These are phyloP conservation scores for Daubentonia madagascariensis DNA, from an alignment of 2,113 vertebrate genomes.

Conservation along the genomic window DNA sequence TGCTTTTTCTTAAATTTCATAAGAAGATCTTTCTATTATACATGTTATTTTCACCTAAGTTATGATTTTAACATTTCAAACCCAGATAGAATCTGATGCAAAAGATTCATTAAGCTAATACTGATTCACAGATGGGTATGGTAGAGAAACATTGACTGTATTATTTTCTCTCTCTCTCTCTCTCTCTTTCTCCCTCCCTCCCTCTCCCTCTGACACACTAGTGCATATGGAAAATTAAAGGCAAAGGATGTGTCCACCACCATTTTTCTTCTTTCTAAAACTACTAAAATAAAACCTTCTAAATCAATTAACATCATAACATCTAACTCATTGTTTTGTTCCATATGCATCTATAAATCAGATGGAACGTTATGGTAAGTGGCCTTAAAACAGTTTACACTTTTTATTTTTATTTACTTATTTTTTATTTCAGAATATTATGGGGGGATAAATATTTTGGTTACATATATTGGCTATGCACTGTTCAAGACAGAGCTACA, in stretches of 20 bases:
- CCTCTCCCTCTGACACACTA: not conserved
- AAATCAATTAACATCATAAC: not conserved
- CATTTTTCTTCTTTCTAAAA: not conserved
- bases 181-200: not conserved
- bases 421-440: too few species aligned
- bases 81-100: not conserved
- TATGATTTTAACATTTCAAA: not conserved
- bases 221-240: not conserved
- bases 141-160: not conserved
- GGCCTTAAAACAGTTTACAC: not conserved
- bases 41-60: not conserved
- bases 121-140: not conserved
- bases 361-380: not conserved
- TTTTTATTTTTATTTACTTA: too few species aligned
- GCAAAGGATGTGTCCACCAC: not conserved
- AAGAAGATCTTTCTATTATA: not conserved
- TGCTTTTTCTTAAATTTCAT: not conserved
- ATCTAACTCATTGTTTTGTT: not conserved
- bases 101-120: not conserved
- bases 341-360: not conserved
- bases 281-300: not conserved
- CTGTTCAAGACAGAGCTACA: too few species aligned
- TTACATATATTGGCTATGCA: too few species aligned
- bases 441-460: too few species aligned
- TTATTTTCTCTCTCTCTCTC: not conserved